Conservation (phyloP, 2,113 vertebrate species). For the Mohoua ochrocephala region DNA sequence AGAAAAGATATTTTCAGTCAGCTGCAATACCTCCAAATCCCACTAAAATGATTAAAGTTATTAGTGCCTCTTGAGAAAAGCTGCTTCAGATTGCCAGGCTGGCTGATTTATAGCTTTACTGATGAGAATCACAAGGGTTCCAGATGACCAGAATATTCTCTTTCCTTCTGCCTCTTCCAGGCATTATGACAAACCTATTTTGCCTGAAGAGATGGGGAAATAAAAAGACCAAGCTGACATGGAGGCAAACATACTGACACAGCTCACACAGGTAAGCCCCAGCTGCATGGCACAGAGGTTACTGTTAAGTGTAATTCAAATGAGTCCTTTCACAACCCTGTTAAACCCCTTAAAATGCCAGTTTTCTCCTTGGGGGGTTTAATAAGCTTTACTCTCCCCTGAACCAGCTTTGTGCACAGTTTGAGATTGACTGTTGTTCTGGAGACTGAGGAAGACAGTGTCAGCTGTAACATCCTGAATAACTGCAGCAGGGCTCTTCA, state of each 20-base stretch:
- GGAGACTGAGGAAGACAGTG: neutral
- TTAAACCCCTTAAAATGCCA: neutral
- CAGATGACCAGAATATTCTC: neutral
- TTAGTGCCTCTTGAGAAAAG: slow-evolving; percentile 10
- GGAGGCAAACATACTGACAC: neutral
- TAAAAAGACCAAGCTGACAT: neutral
- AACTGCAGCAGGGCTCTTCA: neutral
- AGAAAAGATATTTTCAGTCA: neutral
- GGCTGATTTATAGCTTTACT: slow-evolving; percentile 13
- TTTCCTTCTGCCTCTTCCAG: neutral
- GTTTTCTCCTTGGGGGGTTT: neutral
- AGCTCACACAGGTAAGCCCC: neutral
- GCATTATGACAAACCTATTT: neutral
- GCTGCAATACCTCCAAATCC: slow-evolving; percentile 23
- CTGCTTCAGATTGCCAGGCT: neutral
- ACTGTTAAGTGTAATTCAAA: neutral
- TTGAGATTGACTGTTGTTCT: neutral
- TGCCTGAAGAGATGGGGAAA: neutral
- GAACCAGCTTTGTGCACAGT: neutral
- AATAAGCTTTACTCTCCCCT: neutral
- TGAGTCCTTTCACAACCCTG: neutral
- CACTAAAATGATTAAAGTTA: neutral
- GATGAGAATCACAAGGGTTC: slow-evolving; percentile 23
- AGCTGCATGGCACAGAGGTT: neutral
- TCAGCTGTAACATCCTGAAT: neutral